Evolutionary conservation across 2,888 invertebrate species (phyloP), one percentile per base, ranked within the genome.

Genomic region (Lycia hirtaria): DNA sequence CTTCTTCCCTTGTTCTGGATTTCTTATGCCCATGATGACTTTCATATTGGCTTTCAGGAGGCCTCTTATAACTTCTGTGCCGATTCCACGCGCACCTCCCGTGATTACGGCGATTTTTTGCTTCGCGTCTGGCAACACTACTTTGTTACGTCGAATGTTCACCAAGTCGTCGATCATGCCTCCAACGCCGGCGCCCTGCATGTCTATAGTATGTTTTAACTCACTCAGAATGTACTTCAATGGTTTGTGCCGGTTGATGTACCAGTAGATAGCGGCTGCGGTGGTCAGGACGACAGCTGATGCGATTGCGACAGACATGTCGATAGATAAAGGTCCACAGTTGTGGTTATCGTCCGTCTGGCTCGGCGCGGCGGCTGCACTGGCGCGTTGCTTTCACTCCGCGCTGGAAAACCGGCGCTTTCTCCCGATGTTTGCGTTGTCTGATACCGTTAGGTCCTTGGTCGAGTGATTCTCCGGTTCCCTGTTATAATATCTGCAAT

Each of bases 21-120:
- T 95, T 68, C 97, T 93, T 63, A 97, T 96, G 47, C 96, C 97
- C 95, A 84, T 76, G 69, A 92, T 75, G 33, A 97, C 96, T 68
- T 94, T 94, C 93, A 96, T 95, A 73, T 96, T 95, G 72, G 96
- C 95, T 76, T 95, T 93, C 45, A 97, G 84, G 49, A 97, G 88
- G 85, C 95, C 95, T 80, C 94, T 94, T 20, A 96, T 94, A 15
- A 97, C 94, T 86, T 95, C 94, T 17, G 93, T 85, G 7, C 97
- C 98, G 71, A 98, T 97, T 32, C 98, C 98, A 68, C 97, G 93
- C 54, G 96, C 95, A 1, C 97, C 98, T 40, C 98, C 98, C 7
- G 98, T 98, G 60, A 98, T 94, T 49, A 98, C 94, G 58, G 96
- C 97, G 54, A 96, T 89, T 87, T 94, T 94, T 50, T 93, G 95